Evolutionary conservation across 2,797 vertebrate species (phyloP).

Genomic region (Xerus rutilus): DNA sequence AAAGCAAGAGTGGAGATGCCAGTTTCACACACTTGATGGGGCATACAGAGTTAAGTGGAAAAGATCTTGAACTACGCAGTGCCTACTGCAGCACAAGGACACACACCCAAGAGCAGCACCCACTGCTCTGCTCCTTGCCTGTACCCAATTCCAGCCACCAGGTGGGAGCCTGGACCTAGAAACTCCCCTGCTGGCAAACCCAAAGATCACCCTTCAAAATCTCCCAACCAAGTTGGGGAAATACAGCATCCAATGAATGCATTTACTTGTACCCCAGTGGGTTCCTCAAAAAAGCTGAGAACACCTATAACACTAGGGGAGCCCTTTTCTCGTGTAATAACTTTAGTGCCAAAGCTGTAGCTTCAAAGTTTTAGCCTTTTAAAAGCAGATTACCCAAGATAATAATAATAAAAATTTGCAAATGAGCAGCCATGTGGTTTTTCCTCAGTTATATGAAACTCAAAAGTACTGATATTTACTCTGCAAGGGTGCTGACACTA

Average conservation of each 20-base stretch:
- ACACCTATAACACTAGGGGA: neutral
- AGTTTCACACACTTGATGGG: neutral
- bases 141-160: neutral
- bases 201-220: neutral
- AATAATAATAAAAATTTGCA: neutral
- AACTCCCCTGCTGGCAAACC: neutral
- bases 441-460: neutral
- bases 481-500: neutral
- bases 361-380: neutral
- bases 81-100: neutral
- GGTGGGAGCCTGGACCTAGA: neutral
- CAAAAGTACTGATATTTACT: neutral
- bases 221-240: neutral
- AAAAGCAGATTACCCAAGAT: neutral
- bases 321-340: neutral
- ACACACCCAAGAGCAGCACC: neutral
- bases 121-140: neutral
- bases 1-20: neutral
- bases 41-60: neutral
- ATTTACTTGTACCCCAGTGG: neutral
- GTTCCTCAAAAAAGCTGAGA: neutral
- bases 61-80: neutral
- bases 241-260: accelerated
- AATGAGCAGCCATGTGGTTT: neutral
- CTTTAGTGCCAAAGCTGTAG: neutral